phyloP scores from a whole-genome alignment of 2,113 vertebrate species.

The Istiophorus platypterus region DNA sequence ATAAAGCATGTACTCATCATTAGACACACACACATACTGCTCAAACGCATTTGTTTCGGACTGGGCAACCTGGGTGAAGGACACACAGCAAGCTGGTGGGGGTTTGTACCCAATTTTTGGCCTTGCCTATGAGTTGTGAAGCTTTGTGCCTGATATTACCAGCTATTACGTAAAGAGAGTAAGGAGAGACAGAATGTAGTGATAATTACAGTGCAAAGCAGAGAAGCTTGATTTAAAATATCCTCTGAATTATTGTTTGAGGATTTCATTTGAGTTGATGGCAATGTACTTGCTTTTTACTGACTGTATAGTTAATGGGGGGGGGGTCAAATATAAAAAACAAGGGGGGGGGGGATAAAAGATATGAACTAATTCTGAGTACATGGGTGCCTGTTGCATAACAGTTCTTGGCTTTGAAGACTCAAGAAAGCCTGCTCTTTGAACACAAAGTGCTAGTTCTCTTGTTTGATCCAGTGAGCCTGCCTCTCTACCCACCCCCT shows the following conservation, averaged over 20 bases:
- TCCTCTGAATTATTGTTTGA: conserved; percentile 34
- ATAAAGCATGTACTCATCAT: conserved; percentile 9
- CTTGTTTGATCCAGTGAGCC: conserved; percentile 66
- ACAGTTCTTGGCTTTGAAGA: conserved; percentile 75
- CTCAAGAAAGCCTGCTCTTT: conserved; percentile 65
- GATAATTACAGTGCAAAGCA: not conserved
- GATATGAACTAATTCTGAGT: conserved; percentile 72
- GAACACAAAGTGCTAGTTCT: conserved; percentile 65
- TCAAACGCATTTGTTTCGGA: conserved; percentile 10
- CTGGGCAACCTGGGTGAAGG: not conserved
- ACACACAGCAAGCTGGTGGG: not conserved
- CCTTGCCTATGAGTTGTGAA: conserved; percentile 1
- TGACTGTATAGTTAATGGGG: conserved; percentile 65
- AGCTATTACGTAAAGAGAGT: not conserved
- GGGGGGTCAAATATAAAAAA: conserved; percentile 31
- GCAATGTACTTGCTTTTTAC: conserved; percentile 22
- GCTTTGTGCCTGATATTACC: not conserved
- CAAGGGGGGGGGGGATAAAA: conserved; percentile 49
- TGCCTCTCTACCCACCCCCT: conserved; percentile 22
- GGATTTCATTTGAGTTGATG: conserved; percentile 52
- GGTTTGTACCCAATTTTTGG: not conserved
- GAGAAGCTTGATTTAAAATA: conserved; percentile 4
- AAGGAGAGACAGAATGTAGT: not conserved
- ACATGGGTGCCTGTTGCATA: conserved; percentile 72
- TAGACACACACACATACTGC: not conserved